Percentiles rank a stretch among this genome's conserved stretches.
phyloP scores from a whole-genome alignment of 2,888 invertebrate genomes.

The Prosapia bicincta region DNA sequence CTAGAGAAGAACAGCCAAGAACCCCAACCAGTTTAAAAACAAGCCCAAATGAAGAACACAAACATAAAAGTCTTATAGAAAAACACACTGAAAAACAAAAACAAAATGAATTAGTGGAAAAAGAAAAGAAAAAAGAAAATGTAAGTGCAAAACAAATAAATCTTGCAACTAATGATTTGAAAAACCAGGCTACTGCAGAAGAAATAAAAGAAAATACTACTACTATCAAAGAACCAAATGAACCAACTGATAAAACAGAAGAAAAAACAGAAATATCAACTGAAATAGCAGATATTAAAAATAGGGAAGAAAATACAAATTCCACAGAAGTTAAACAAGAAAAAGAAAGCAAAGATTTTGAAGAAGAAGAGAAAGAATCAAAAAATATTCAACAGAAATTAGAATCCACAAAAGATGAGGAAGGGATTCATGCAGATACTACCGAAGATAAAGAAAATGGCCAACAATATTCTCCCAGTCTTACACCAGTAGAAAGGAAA shows the following conservation, averaged over 20 bases:
- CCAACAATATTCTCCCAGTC: background rate
- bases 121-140: background rate
- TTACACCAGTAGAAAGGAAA: background rate
- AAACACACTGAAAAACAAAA: slow-evolving; percentile 6
- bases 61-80: slow-evolving; percentile 13
- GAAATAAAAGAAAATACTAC: background rate
- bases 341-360: background rate
- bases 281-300: background rate
- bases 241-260: background rate
- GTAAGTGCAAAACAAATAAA: background rate
- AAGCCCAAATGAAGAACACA: background rate
- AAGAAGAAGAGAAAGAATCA: background rate
- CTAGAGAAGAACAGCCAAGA: slow-evolving; percentile 3
- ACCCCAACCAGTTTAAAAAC: slow-evolving; percentile 5
- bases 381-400: background rate
- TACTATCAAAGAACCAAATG: background rate
- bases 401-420: background rate
- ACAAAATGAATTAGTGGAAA: background rate
- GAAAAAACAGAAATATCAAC: background rate
- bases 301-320: background rate
- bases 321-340: background rate
- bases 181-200: background rate
- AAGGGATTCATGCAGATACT: background rate
- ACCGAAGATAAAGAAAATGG: background rate
- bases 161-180: background rate